Percentiles rank a stretch among this genome's conserved stretches.
phyloP scores from a whole-genome alignment of 2,113 vertebrate species.

The Montifringilla adamsi region DNA sequence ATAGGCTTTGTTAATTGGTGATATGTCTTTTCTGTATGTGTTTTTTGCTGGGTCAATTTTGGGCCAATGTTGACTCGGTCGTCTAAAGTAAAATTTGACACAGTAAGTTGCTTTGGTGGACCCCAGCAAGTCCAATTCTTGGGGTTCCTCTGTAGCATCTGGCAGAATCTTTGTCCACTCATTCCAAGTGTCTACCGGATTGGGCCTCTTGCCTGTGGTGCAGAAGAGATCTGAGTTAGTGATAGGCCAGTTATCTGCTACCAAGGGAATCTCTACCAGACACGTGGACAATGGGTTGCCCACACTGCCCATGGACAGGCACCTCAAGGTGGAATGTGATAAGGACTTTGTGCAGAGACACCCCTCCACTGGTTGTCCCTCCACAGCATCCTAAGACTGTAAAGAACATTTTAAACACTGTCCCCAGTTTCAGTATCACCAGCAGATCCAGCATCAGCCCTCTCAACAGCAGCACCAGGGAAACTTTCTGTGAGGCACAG shows the following conservation, averaged over 20 bases:
- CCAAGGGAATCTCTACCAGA: neutral
- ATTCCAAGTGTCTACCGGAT: neutral
- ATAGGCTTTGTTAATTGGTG: no score
- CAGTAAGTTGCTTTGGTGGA: neutral
- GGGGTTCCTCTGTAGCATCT: neutral
- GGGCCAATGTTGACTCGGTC: neutral
- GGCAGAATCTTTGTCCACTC: neutral
- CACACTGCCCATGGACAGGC: neutral
- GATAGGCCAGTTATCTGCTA: neutral
- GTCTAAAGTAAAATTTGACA: neutral
- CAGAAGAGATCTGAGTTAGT: neutral
- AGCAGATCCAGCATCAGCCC: no score
- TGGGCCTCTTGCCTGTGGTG: neutral
- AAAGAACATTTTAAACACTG: no score
- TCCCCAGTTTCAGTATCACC: no score
- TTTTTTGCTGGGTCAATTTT: no score
- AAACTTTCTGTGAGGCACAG: no score
- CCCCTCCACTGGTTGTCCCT: no score
- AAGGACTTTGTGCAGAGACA: no score
- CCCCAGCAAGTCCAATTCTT: neutral
- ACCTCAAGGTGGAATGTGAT: no score
- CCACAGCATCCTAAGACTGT: no score
- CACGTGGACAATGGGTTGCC: neutral
- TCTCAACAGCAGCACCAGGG: no score
- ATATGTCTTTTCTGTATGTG: no score